These are phyloP conservation scores for Chloromyia formosa DNA, from an alignment of 2,888 invertebrate species.

Conservation along the genomic window DNA sequence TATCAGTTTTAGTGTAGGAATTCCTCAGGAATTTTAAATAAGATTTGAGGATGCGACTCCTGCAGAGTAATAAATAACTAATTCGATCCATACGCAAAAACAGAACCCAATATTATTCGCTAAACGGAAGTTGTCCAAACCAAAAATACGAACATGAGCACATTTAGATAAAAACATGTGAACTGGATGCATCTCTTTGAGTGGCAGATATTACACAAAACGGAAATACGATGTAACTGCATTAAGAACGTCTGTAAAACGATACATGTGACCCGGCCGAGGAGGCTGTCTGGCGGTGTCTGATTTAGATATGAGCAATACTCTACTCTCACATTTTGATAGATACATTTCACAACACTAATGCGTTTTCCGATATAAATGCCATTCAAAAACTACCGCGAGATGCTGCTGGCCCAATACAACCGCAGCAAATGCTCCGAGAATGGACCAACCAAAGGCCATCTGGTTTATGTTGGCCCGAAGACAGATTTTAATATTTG, in stretches of 20 bases:
- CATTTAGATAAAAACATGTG: constrained; percentile 12
- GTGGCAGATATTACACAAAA: constrained; percentile 26
- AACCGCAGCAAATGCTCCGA: not conserved
- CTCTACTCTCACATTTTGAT: constrained; percentile 6
- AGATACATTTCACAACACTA: constrained; percentile 46
- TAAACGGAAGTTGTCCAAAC: no score
- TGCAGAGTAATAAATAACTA: not conserved
- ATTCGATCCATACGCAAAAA: no score
- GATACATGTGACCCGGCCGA: constrained; percentile 31
- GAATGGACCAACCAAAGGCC: constrained; percentile 50
- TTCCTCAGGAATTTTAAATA: no score
- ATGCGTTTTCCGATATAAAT: constrained; percentile 42
- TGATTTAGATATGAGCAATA: constrained; percentile 36
- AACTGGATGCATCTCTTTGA: not conserved
- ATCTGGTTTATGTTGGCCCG: constrained; percentile 50
- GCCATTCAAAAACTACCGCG: constrained; percentile 38
- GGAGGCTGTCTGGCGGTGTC: constrained; percentile 26
- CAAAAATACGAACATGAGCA: not conserved
- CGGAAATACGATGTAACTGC: constrained; percentile 40
- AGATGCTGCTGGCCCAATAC: not conserved
- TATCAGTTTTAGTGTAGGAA: no score
- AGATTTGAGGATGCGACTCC: not conserved
- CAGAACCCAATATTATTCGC: no score
- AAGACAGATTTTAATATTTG: constrained; percentile 42
- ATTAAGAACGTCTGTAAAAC: constrained; percentile 36